phyloP scores from a whole-genome alignment of 2,113 vertebrate genomes.

The Macaca fascicularis region DNA sequence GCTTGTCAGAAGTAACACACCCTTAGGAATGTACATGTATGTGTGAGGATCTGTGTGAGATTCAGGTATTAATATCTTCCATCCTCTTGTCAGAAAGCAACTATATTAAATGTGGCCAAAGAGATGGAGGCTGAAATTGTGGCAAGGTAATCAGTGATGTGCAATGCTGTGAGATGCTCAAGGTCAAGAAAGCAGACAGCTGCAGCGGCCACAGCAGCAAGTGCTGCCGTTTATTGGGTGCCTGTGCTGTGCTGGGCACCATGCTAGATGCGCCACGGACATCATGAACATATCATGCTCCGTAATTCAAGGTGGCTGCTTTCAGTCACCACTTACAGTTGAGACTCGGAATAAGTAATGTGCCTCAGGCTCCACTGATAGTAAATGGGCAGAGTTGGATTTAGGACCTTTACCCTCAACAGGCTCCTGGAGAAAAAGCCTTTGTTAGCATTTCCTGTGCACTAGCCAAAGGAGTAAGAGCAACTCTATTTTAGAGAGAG shows the following conservation, averaged over 20 bases:
- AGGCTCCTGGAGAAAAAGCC: not conserved
- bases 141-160: not conserved
- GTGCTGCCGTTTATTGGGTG: not conserved
- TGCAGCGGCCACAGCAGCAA: not conserved
- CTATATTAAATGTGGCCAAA: not conserved
- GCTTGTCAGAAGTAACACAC: not conserved
- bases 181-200: not conserved
- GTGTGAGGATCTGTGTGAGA: not conserved
- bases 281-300: accelerated
- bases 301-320: not conserved
- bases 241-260: not conserved
- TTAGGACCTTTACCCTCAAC: not conserved
- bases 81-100: not conserved
- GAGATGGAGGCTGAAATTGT: not conserved
- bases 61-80: not conserved
- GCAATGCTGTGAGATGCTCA: not conserved
- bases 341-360: not conserved
- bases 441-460: not conserved
- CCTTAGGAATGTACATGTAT: not conserved
- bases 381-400: not conserved
- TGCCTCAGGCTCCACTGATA: too few species aligned
- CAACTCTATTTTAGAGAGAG: not conserved
- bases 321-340: not conserved
- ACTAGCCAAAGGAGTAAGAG: not conserved
- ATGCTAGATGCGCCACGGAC: not conserved